Evolutionary conservation across 2,113 vertebrate species (phyloP), one percentile per base, ranked within the genome.

Genomic region (Pyrgilauda ruficollis): DNA sequence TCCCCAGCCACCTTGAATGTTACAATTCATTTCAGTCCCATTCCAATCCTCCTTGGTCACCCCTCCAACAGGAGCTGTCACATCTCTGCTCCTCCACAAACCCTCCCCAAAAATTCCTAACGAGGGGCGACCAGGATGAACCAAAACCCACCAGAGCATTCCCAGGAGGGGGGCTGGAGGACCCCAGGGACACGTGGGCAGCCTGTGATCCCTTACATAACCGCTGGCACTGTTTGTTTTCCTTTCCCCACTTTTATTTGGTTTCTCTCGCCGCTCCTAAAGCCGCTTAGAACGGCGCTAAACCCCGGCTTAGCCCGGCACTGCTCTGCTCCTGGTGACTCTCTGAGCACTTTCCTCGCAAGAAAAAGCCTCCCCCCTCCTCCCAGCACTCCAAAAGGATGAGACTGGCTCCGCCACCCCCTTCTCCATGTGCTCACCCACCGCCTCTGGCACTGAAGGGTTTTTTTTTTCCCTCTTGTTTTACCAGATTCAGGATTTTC

Each of bases 121-220:
- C 1, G 7, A 53, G 82, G 7, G 2, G 12, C 1, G 23, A 37
- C 27, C 4, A 11, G 55, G 41, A 24, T 14, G 64, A 62, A 11
- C 43, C 41, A 17, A 77, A 76, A 10, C 18, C 35, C 28, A 2
- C 5, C 53, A 1, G 0, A 22, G 41, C 3, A 0, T 56, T 62
- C 19, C 22, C 3, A 5, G 52, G 39, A 0, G 41, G 39, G 13
- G 5, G 24, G 30, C 24, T 72, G 89, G 66, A 17, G 75, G 58
- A 50, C 24, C n/a, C 50, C 4, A 0, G 22, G 70, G 30, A 89
- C 87, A 19, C 30, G 10, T 3, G 4, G 2, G 52, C 4, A 6
- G 15, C 83, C 69, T 26, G 69, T 82, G 84, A 85, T 74, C 91
- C 81, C 53, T 94, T 93, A 85, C 24, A 28, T 73, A 97, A 94